Conservation (phyloP, 2,113 vertebrate genomes). For the Felis chaus region DNA sequence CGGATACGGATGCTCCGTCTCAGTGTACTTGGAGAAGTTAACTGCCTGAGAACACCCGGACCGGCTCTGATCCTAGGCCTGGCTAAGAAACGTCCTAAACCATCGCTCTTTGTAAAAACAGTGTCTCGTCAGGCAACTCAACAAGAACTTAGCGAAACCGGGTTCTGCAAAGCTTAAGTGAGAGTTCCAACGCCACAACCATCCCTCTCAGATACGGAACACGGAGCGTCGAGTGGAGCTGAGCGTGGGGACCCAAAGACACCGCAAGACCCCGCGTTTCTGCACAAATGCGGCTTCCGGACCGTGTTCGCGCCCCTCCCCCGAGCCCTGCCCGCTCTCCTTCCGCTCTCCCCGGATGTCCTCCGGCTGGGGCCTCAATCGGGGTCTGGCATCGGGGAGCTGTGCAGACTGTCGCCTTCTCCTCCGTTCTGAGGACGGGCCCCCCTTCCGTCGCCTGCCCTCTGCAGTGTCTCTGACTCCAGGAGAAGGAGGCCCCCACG, state of each 20-base stretch:
- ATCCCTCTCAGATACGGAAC: not conserved
- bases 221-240: not conserved
- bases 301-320: not conserved
- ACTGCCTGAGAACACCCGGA: not conserved
- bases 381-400: not conserved
- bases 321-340: not conserved
- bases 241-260: not conserved
- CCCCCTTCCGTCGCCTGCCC: not conserved
- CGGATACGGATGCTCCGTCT: not conserved
- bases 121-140: not conserved
- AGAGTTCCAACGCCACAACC: not conserved
- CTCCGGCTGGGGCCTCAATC: fast-evolving
- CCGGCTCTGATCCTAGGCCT: not conserved
- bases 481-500: not conserved
- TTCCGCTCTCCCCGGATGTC: not conserved
- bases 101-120: not conserved
- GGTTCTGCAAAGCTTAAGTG: not conserved
- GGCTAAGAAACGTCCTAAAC: not conserved
- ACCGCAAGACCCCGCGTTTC: not conserved
- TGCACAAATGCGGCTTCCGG: not conserved
- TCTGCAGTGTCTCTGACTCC: not conserved
- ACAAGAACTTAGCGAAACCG: not conserved
- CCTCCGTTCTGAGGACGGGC: not conserved
- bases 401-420: not conserved
- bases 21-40: not conserved